Evolutionary conservation across 2,113 vertebrate genomes (phyloP), one percentile per base, ranked within the genome.

Genomic region (Chionomys nivalis): DNA sequence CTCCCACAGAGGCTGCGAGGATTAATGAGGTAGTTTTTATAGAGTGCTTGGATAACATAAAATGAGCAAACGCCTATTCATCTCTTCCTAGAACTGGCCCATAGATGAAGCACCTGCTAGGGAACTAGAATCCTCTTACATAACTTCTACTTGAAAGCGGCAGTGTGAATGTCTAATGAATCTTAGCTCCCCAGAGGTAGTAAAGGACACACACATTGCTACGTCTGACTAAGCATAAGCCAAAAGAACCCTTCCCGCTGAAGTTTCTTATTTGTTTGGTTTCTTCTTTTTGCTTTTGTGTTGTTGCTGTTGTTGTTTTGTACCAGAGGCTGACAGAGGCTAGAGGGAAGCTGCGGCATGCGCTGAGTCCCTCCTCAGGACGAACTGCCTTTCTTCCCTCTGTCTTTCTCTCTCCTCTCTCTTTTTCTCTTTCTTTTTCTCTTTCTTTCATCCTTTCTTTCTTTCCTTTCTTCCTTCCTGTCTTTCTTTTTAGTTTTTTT

Each of bases 11-110:
- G 7, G 75, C 93, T 11, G 3, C 0, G 77, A 85, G 28, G 75
- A 95, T 93, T 87, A 73, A 82, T 13, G 82, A 93, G 42, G 65
- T 91, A 73, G 72, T 96, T 90, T 96, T 72, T 12, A 47, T 1
- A 73, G 61, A 90, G 44, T 49, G 19, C 78, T 63, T 24, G 36
- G 66, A 39, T 66, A 68, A 72, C 11, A 70, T 42, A 49, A 75
- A 92, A 82, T 42, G 55, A 42, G 33, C 78, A 81, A 82, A 47
- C 31, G 49, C 93, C 26, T 61, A 47, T 66, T 76, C 44, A 12
- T 42, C 44, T 95, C 79, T 65, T 90, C 78, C 61, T 88, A 85
- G 44, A 96, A 49, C 23, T 66, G 55, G 8, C 24, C 65, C 63
- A 6, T 70, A 93, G 91, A 76, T 23, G 73, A 58, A 75, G 90